phyloP scores from a whole-genome alignment of 2,797 vertebrate genomes.

The Sebastes dallii region DNA sequence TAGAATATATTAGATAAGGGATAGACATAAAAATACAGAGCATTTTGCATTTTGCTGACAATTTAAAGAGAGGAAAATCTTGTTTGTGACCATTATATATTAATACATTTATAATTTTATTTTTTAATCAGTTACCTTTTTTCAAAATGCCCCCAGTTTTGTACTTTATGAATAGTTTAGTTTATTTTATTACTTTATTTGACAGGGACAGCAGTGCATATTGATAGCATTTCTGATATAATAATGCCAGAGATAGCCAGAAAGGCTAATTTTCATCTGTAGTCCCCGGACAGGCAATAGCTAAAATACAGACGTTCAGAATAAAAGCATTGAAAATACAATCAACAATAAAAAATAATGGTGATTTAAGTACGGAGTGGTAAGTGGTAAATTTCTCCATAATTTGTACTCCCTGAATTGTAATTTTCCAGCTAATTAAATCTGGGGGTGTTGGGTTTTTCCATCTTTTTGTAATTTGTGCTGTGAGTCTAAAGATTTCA shows the following conservation, averaged over 20 bases:
- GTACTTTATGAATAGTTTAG: not conserved
- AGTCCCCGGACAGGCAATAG: too few relatives aligned
- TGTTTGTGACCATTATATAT: not conserved
- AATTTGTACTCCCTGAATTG: not conserved
- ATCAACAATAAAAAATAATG: too few relatives aligned
- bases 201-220: too few relatives aligned
- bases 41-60: fast-evolving
- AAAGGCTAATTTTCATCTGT: too few relatives aligned
- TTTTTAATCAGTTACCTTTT: not conserved
- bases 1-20: not conserved
- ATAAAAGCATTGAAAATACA: too few relatives aligned
- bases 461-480: not conserved
- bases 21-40: not conserved
- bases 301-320: too few relatives aligned
- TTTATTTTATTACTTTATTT: too few relatives aligned
- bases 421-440: not conserved
- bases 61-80: not conserved
- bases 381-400: not conserved
- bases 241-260: too few relatives aligned
- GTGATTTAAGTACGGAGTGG: too few relatives aligned
- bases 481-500: not conserved
- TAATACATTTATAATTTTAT: not conserved
- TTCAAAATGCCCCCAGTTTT: not conserved
- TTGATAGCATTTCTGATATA: too few relatives aligned
- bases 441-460: not conserved